Evolutionary conservation across 2,113 vertebrate genomes (phyloP).

Genomic region (Mola mola): DNA sequence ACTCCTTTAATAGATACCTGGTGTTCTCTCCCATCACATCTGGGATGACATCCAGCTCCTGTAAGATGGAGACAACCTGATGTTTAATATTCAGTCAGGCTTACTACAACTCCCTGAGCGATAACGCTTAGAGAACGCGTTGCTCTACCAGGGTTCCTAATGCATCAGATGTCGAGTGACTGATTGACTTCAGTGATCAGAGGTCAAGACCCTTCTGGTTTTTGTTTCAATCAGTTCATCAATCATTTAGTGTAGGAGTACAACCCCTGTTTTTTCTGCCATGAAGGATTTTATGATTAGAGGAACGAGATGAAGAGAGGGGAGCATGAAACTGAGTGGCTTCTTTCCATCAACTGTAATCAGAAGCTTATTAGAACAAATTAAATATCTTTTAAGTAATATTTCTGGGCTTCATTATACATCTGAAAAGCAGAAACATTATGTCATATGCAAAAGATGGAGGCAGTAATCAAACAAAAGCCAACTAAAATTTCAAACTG

Average conservation of each 20-base stretch:
- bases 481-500: constrained; percentile 59
- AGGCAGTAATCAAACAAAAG: constrained; percentile 32
- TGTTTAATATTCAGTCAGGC: constrained; percentile 8
- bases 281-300: constrained; percentile 43
- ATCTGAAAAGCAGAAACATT: constrained; percentile 41
- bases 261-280: constrained; percentile 36
- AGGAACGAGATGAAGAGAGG: not conserved
- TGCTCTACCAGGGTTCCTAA: constrained; percentile 1
- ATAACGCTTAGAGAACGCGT: constrained; percentile 16
- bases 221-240: constrained; percentile 52
- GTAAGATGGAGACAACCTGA: constrained; percentile 41
- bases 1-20: constrained; percentile 56
- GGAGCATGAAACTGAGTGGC: constrained; percentile 7
- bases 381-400: constrained; percentile 11
- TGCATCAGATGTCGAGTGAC: constrained; percentile 13
- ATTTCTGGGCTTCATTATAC: constrained; percentile 31
- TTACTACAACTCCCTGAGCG: constrained; percentile 10
- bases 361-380: constrained; percentile 53
- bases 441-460: constrained; percentile 32
- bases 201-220: constrained; percentile 58
- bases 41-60: constrained; percentile 76
- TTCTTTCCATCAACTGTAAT: constrained; percentile 39
- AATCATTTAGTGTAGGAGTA: constrained; percentile 25
- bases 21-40: constrained; percentile 53
- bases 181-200: constrained; percentile 14